Conservation (phyloP, 2,888 invertebrate species). For the Autographa pulchrina region DNA sequence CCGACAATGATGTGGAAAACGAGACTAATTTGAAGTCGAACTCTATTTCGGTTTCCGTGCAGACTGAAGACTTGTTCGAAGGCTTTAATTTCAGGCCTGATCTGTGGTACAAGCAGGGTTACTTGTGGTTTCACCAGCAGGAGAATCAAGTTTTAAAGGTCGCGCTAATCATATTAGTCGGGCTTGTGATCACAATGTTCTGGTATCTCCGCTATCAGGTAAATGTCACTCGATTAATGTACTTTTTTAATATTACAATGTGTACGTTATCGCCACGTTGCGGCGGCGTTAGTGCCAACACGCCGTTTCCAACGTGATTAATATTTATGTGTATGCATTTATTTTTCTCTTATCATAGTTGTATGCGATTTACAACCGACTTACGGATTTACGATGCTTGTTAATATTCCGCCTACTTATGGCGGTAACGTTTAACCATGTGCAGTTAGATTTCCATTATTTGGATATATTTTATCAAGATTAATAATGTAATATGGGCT, state of each 20-base stretch:
- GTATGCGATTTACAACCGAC: conserved; percentile 22
- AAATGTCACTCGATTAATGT: conserved; percentile 51
- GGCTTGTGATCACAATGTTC: conserved; percentile 92
- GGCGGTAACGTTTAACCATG: conserved; percentile 4
- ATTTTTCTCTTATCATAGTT: conserved; percentile 43
- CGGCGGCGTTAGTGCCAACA: conserved; percentile 32
- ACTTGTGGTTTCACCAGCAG: conserved; percentile 92
- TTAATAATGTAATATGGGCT: no score
- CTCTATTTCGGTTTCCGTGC: conserved; percentile 87
- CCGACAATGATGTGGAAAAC: conserved; percentile 80
- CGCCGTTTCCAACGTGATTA: conserved; percentile 52
- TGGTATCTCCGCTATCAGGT: conserved; percentile 94
- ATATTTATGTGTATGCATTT: conserved; percentile 38
- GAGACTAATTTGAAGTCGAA: conserved; percentile 83
- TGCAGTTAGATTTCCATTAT: not conserved
- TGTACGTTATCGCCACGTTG: conserved; percentile 50
- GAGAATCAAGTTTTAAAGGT: conserved; percentile 93
- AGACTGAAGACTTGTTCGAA: conserved; percentile 89
- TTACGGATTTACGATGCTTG: conserved; percentile 18
- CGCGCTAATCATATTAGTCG: conserved; percentile 91
- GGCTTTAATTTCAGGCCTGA: conserved; percentile 79
- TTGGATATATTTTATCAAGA: no score
- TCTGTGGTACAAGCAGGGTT: conserved; percentile 82
- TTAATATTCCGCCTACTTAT: conserved; percentile 10
- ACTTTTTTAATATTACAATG: conserved; percentile 12